Evolutionary conservation across 2,888 invertebrate species (phyloP), one percentile per base, ranked within the genome.

Genomic region (Ophion slaviceki): DNA sequence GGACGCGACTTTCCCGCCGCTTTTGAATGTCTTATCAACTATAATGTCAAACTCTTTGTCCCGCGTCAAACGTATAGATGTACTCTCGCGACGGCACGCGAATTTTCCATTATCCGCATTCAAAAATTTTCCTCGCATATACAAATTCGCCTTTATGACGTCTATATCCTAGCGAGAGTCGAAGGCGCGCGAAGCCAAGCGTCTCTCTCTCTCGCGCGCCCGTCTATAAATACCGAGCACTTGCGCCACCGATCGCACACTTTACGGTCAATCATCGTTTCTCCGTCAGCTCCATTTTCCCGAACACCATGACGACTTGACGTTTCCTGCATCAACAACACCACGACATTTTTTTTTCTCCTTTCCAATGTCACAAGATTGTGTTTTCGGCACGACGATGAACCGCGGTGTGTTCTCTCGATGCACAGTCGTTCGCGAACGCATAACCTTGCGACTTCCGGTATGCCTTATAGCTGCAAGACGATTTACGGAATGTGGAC

Each of bases 171-270:
- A 83, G 78, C 67, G 77, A 83, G 77, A 83, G 45, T 77, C 82
- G 57, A 72, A 72, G 59, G 76, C 45, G 82, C 82, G 76, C 82
- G 77, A 86, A 70, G 80, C 47, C 3, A 80, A 80, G 83, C 83
- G 80, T 85, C 85, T 80, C 71, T 68, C 36, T 77, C 74, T 71
- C 67, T 59, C 71, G 17, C 70, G 24, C 66, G 45, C 71, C 59
- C 64, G 86, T 88, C 89, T 90, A 90, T 89, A 87, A 90, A 90
- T 90, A 90, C 85, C 90, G 86, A 80, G 85, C 85, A 87, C 88
- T 85, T 88, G 85, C 86, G 17, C 40, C 75, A 71, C 67, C 61
- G 53, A 80, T 72, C 74, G 61, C 84, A 85, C 85, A 87, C 88
- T 88, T 86, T 86, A 84, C 79, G 76, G 79, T 80, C 86, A 85